These are phyloP conservation scores for Drosophila prosaltans DNA, from an alignment of 1,140 invertebrate species.

Conservation along the genomic window DNA sequence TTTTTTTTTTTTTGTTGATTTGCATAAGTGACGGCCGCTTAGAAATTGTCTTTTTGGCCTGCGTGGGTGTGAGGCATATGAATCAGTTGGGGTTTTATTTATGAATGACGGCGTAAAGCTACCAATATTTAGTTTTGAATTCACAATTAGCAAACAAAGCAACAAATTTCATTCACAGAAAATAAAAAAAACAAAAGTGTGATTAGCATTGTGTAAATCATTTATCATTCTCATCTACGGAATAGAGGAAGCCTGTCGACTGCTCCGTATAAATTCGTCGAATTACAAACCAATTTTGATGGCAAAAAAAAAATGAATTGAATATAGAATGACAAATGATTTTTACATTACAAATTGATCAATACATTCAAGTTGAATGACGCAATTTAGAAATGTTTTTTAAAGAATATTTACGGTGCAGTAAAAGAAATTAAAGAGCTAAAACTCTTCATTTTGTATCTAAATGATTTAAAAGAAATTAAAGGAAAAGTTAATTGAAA, in stretches of 20 bases:
- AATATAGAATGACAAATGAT: background rate
- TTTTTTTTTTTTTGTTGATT: conserved; percentile 49
- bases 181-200: background rate
- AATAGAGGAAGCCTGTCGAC: background rate
- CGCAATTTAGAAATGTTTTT: background rate
- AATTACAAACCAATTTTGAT: conserved; percentile 1
- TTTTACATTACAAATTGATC: background rate
- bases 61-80: conserved; percentile 42
- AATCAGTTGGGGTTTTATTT: conserved; percentile 47
- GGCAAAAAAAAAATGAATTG: background rate
- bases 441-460: too few species aligned
- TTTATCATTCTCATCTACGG: conserved; percentile 1
- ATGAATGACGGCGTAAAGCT: conserved; percentile 50
- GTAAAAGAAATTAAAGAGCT: too few species aligned
- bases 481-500: too few species aligned
- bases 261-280: conserved; percentile 1
- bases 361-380: background rate
- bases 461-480: too few species aligned
- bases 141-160: conserved; percentile 11
- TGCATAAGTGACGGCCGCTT: conserved; percentile 63
- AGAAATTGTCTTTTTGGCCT: conserved; percentile 35
- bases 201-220: conserved; percentile 9
- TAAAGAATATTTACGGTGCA: too few species aligned
- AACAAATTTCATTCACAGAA: conserved; percentile 8
- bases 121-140: conserved; percentile 18